Evolutionary conservation across 2,888 invertebrate species (phyloP), one percentile per base, ranked within the genome.

Genomic region (Synanthedon tipuliformis): DNA sequence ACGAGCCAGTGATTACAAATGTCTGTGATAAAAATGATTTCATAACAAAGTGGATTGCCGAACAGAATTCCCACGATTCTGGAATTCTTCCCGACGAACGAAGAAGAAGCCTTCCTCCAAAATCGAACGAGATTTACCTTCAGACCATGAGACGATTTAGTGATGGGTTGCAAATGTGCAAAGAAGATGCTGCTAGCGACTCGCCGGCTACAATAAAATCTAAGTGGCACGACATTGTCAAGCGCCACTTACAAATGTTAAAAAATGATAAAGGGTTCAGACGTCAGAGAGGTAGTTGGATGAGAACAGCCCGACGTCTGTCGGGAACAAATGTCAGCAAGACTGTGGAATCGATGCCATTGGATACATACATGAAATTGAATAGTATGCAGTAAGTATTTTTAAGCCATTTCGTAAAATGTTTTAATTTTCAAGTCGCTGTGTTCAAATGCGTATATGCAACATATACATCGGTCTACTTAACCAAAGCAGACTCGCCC

Each of bases 21-120:
- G 83, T 81, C 81, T 86, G 87, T 81, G 88, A 88, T 85, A 87
- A 86, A 77, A 87, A 83, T 68, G 88, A 88, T 74, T 88, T 87
- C 64, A 88, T 88, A 66, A 74, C 87, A 50, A 88, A 88, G 65
- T 88, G 88, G 88, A 86, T 88, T 69, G 86, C 85, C 48, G 88
- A 88, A 65, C 88, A 88, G 73, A 87, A 88, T 65, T 74, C 80
- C 23, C 80, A 84, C 56, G 84, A 86, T 53, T 69, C 79, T 50
- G 71, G 83, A 56, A 77, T 87, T 51, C 67, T 87, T 59, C 75
- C 81, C 13, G 88, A 88, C 56, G 86, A 88, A 64, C 72, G 88
- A 64, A 73, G 88, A 60, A 83, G 74, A 65, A 88, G 88, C 60
- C 81, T 88, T 60, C 88, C 88, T 23, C 88, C 85, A 45, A 88